Conservation (phyloP, 2,888 invertebrate genomes). For the Pristionchus mayeri region DNA sequence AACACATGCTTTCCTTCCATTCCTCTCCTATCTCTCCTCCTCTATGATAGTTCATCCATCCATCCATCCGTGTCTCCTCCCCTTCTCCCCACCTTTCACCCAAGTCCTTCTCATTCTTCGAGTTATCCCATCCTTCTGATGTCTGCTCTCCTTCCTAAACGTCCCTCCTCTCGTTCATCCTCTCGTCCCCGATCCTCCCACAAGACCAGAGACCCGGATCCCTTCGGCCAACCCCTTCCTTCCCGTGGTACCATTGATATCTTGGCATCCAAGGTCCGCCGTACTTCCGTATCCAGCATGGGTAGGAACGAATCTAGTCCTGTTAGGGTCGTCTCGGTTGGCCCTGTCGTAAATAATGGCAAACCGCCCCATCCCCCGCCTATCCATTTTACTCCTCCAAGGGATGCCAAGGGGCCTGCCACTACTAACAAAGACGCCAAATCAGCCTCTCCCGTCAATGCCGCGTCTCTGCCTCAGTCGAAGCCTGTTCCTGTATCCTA, state of each 20-base stretch:
- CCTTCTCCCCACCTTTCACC: neutral
- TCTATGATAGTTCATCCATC: neutral
- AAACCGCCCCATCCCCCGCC: neutral
- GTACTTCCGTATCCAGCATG: neutral
- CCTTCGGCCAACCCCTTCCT: neutral
- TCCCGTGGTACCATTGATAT: neutral
- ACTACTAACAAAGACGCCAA: neutral
- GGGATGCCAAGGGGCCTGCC: no score
- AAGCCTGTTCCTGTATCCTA: neutral
- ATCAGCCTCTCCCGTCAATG: neutral
- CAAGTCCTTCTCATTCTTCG: neutral
- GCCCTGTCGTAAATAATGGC: neutral
- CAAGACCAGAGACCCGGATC: neutral
- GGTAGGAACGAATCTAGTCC: neutral
- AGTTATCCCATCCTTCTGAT: neutral
- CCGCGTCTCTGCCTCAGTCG: neutral
- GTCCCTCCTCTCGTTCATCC: constrained; percentile 17
- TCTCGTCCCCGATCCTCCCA: constrained; percentile 12
- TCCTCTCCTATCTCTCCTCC: neutral
- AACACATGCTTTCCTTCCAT: neutral
- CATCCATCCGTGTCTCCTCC: constrained; percentile 20
- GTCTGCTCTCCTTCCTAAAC: neutral
- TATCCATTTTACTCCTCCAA: neutral
- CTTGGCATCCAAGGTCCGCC: neutral
- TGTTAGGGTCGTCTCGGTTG: neutral